phyloP scores from a whole-genome alignment of 2,113 vertebrate genomes.

The Caracal caracal region DNA sequence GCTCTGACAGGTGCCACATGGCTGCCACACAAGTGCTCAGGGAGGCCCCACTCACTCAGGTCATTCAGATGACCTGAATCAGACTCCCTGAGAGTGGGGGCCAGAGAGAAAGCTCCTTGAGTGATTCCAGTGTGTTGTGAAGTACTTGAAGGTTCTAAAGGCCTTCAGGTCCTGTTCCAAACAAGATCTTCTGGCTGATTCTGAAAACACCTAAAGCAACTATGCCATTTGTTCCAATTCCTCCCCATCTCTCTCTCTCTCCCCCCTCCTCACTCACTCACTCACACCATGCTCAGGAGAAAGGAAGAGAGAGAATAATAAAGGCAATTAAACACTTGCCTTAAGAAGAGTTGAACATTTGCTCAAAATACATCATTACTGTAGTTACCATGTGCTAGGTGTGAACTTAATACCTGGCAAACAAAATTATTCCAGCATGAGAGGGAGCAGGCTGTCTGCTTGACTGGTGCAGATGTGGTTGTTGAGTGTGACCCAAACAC shows the following conservation, averaged over 20 bases:
- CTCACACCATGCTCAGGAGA: neutral
- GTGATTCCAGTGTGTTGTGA: neutral
- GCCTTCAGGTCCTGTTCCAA: neutral
- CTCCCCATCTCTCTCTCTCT: neutral
- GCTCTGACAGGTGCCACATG: neutral
- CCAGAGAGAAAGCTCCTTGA: neutral
- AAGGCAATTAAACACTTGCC: slow-evolving; percentile 7
- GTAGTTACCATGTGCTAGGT: slow-evolving; percentile 11
- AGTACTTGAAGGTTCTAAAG: neutral
- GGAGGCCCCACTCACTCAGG: neutral
- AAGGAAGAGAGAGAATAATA: neutral
- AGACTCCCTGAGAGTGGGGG: neutral
- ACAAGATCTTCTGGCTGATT: neutral
- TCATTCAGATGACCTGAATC: neutral
- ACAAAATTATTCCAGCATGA: neutral
- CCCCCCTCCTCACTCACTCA: neutral
- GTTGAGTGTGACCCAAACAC: neutral
- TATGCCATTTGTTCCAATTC: neutral
- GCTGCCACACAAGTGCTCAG: neutral
- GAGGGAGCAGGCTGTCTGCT: neutral
- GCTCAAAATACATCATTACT: slow-evolving; percentile 24
- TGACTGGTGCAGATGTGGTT: neutral
- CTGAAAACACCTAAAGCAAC: slow-evolving; percentile 9
- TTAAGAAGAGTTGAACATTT: slow-evolving; percentile 52
- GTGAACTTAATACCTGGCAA: slow-evolving; percentile 34